A percentile compares a stretch with the other conserved stretches of the same genome.
These are phyloP conservation scores for Thaleichthys pacificus DNA, from an alignment of 2,797 vertebrate genomes.

Conservation along the genomic window DNA sequence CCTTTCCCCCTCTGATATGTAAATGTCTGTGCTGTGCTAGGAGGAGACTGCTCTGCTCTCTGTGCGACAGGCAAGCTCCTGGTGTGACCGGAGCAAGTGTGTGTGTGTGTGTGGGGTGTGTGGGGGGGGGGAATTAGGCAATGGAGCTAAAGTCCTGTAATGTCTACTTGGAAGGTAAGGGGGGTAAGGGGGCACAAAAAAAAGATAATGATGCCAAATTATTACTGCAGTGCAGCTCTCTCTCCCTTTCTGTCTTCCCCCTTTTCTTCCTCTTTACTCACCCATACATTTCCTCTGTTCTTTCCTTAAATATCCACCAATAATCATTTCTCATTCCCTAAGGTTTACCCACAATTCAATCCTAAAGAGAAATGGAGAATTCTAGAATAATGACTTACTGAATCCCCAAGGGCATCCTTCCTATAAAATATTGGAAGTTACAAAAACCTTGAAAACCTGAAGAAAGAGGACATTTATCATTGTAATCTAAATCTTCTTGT, in stretches of 20 bases:
- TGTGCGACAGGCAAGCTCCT: constrained; percentile 6
- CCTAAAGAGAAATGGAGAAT: background rate
- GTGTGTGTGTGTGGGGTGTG: background rate
- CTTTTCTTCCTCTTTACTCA: background rate
- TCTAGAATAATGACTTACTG: background rate
- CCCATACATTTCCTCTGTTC: background rate
- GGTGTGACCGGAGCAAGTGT: background rate
- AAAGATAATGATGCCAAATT: constrained; percentile 27
- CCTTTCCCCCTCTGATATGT: constrained; percentile 66
- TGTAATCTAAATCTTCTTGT: background rate
- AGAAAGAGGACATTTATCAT: background rate
- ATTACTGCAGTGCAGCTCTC: constrained; percentile 32
- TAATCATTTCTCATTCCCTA: background rate
- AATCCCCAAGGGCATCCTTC: background rate
- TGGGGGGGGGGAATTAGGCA: background rate
- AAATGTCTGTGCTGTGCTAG: constrained; percentile 58
- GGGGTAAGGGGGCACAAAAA: background rate
- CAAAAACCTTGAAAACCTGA: background rate
- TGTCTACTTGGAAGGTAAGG: background rate
- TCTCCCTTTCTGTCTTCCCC: background rate
- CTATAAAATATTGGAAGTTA: background rate
- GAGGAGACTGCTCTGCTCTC: constrained; percentile 51
- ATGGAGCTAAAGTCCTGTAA: too few relatives aligned
- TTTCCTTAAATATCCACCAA: background rate
- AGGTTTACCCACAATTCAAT: constrained; percentile 2